phyloP scores from a whole-genome alignment of 2,797 vertebrate species.

The Argya squamiceps region DNA sequence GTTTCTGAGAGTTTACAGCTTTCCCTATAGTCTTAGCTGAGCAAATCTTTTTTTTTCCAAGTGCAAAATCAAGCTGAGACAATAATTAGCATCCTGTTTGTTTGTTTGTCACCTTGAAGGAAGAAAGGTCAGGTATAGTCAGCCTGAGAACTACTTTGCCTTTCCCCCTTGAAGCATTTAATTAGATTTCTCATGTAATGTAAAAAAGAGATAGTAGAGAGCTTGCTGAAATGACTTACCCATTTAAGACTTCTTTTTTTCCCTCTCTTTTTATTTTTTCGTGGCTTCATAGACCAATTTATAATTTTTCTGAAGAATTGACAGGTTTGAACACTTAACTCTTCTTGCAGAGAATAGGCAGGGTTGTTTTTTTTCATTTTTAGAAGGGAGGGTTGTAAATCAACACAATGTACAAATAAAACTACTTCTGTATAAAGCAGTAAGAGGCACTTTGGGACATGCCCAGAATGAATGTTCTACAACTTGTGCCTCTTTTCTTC shows the following conservation, averaged over 20 bases:
- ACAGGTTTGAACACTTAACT: not conserved
- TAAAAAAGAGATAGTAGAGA: not conserved
- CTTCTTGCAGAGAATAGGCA: not conserved
- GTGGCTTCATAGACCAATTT: not conserved
- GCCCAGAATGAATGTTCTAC: not conserved
- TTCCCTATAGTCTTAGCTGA: not conserved
- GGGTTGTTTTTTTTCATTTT: not conserved
- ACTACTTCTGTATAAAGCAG: not conserved
- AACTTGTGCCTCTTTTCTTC: not conserved
- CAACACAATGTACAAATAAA: not conserved
- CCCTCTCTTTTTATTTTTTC: not conserved
- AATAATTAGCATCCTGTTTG: slow-evolving; percentile 45
- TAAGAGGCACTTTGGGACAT: not conserved
- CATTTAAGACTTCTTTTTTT: not conserved
- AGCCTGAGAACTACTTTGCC: slow-evolving; percentile 17
- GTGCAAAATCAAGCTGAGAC: slow-evolving; percentile 38
- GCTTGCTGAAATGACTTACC: not conserved
- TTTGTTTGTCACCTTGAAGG: slow-evolving; percentile 27
- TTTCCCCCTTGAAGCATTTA: slow-evolving; percentile 22
- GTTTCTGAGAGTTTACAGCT: not conserved
- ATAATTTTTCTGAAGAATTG: not conserved
- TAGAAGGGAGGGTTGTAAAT: not conserved
- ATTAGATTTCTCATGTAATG: slow-evolving; percentile 22
- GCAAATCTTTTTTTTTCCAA: not conserved
- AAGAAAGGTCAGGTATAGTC: slow-evolving; percentile 24